Evolutionary conservation across 2,113 vertebrate genomes (phyloP), one percentile per base, ranked within the genome.

Genomic region (Diadophis punctatus): DNA sequence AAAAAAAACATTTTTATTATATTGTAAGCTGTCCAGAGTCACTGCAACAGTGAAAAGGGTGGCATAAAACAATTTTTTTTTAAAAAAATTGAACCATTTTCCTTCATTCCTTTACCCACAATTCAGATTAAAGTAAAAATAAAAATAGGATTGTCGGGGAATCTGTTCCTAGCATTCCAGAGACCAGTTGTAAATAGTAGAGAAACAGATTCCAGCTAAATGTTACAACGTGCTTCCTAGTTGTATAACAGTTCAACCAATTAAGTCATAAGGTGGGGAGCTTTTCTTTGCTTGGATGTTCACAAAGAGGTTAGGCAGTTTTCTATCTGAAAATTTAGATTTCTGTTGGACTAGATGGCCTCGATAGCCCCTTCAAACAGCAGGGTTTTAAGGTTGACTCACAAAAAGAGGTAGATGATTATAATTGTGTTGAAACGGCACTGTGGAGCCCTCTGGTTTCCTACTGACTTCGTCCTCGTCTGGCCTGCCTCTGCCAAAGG

Each of bases 341-440:
- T 39, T 80, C 68, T 80, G 34, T 39, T 80, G 34, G 2, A 39
- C n/a, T 39, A 39, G 34, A 80, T 80, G 34, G 16, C 34, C 68
- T 20, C 7, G 11, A 20, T 0, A 39, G n/a, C n/a, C n/a, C 16
- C 34, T 39, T 80, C 68, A 39, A 80, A 22, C 34, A 39, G 16
- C 63, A 68, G 63, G 63, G 11, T 80, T 80, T 80, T 20, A 25
- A 22, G 8, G 11, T n/a, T n/a, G 22, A 84, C 98, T 98, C 94
- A 99, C 98, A 99, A 96, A 88, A 99, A 96, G 95, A 98, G 94
- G 96, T 98, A 98, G 95, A 98, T 96, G 93, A 98, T 95, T 93
- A 99, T 97, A 43, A 98, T 25, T 6, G 95, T 95, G 93, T 98
- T 97, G 94, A 98, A 95, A 94, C 94, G 95, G 93, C 95, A 96